phyloP scores from a whole-genome alignment of 2,888 invertebrate genomes.

The Amiota communis region DNA sequence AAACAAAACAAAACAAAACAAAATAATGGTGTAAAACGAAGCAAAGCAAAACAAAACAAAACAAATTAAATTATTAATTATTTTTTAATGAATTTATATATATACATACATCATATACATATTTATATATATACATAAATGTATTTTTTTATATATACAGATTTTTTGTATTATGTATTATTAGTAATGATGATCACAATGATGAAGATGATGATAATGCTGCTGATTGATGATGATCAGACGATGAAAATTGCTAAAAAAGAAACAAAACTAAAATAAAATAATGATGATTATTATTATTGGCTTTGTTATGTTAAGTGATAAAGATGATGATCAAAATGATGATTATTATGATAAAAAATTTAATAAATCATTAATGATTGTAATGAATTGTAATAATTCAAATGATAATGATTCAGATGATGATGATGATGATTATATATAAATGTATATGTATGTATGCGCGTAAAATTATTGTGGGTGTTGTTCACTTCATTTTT shows the following conservation, averaged over 20 bases:
- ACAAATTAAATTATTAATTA: constrained; percentile 24
- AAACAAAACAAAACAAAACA: constrained; percentile 25
- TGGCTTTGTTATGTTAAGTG: constrained; percentile 67
- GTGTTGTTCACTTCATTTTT: too few relatives aligned
- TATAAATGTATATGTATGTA: constrained; percentile 23
- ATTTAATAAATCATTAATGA: too few relatives aligned
- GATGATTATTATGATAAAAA: too few relatives aligned
- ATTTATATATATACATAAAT: constrained; percentile 48
- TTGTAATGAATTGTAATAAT: too few relatives aligned
- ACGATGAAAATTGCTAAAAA: constrained; percentile 16
- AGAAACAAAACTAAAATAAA: too few relatives aligned
- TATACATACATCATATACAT: constrained; percentile 63
- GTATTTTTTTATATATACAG: constrained; percentile 35
- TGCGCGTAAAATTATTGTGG: constrained; percentile 38
- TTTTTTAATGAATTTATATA: constrained; percentile 30
- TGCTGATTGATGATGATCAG: constrained; percentile 5
- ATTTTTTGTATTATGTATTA: constrained; percentile 34
- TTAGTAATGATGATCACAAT: constrained; percentile 14
- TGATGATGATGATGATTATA: not conserved
- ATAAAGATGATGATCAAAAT: constrained; percentile 58
- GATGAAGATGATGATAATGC: not conserved
- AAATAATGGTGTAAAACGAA: not conserved
- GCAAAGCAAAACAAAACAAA: not conserved
- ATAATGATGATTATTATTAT: constrained; percentile 47
- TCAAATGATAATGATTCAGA: constrained; percentile 41